Conservation (phyloP, 2,888 invertebrate genomes). For the Candidula unifasciata region DNA sequence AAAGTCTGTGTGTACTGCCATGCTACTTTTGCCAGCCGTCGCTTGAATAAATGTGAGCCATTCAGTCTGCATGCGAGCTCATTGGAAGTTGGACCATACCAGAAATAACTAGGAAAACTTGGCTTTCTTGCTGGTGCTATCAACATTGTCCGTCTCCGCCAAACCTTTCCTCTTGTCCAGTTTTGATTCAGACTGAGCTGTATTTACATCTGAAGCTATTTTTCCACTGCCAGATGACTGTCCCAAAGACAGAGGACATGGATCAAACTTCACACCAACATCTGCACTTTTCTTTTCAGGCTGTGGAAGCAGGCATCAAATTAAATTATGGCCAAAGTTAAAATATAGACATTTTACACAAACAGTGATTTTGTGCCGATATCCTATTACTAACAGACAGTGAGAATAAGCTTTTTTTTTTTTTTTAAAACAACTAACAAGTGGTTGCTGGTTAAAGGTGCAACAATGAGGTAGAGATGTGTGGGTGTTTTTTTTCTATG, state of each 20-base stretch:
- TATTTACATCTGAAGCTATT: not conserved
- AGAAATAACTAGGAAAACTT: not conserved
- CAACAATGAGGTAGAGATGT: too few species aligned
- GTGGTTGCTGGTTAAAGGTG: too few species aligned
- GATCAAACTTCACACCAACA: not conserved
- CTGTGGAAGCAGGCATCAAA: not conserved
- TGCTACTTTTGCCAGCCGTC: too few species aligned
- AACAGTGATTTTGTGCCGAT: too few species aligned
- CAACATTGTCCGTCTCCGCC: not conserved
- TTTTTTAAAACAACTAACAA: too few species aligned
- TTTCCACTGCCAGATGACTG: not conserved
- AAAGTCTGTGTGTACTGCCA: too few species aligned
- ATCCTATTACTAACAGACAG: too few species aligned
- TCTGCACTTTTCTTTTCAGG: not conserved
- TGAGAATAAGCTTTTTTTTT: too few species aligned
- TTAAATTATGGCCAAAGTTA: too few species aligned
- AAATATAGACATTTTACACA: too few species aligned
- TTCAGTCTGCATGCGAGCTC: not conserved
- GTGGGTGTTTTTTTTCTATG: too few species aligned
- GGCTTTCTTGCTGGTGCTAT: not conserved
- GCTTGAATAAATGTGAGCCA: too few species aligned
- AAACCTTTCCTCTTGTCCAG: conserved; percentile 1
- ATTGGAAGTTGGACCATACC: not conserved
- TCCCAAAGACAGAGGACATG: not conserved
- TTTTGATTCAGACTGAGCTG: not conserved